Conservation (phyloP, 2,113 vertebrate species). For the Nannobrachium achirus region DNA sequence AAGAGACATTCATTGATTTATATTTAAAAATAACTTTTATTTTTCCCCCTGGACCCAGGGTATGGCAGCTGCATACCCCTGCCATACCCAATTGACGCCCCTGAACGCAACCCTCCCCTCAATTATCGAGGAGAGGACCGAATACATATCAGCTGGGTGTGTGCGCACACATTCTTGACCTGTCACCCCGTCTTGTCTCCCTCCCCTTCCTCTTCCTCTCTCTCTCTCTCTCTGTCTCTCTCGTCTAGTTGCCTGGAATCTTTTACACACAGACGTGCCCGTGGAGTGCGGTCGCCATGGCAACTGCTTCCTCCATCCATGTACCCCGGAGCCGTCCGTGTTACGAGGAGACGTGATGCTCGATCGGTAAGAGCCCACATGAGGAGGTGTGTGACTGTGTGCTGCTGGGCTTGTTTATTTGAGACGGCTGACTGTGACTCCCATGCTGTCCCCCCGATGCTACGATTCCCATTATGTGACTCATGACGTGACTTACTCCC, state of each 20-base stretch:
- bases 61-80: too few species aligned
- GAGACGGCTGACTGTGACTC: background rate
- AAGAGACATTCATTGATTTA: too few species aligned
- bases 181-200: too few species aligned
- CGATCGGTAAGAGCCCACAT: background rate
- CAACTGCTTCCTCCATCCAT: conserved; percentile 55
- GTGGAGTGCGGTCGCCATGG: conserved; percentile 59
- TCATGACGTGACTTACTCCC: too few species aligned
- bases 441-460: background rate
- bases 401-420: conserved; percentile 5
- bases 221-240: background rate
- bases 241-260: background rate
- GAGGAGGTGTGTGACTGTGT: conserved; percentile 22
- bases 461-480: too few species aligned
- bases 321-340: conserved; percentile 26
- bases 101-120: background rate
- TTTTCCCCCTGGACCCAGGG: too few species aligned
- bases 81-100: too few species aligned
- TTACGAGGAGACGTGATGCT: conserved; percentile 1
- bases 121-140: conserved; percentile 19
- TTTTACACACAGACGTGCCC: conserved; percentile 51
- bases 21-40: too few species aligned
- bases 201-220: background rate
- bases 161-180: background rate
- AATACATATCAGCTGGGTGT: background rate